Base-by-base conservation (phyloP, 1,140 invertebrate genomes). In the Mylabris phalerata region DNA sequence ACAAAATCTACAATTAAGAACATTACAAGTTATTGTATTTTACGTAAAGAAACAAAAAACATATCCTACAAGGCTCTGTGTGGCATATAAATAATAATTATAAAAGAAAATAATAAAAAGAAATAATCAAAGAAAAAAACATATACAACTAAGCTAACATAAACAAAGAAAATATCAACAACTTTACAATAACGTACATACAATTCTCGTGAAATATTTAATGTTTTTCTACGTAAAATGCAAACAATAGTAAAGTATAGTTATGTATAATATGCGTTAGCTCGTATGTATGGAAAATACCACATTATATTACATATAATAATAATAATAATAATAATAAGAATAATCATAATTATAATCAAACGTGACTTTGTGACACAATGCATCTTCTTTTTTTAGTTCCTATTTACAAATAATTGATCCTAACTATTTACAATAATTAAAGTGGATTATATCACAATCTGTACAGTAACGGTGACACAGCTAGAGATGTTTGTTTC, bases 1-100 rank as follows among this genome's bases (percentile, higher is more conserved):
- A 73, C 72, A 72, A 71, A 32, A 71, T 73, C 72, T 73, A 73
- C 72, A 73, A 72, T 72, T 72, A 73, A 73, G 71, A 73, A 72
- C 71, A 72, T 71, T 73, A 73, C 69, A 71, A 69, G 67, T 71
- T 65, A 69, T 69, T 66, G 69, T 62, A 68, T 67, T 70, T 67
- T 71, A 68, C 66, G 67, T 66, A 69, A 72, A 67, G 64, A 67
- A 73, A 71, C 64, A 66, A 67, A 60, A 69, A 71, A 67, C 65
- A 62, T 66, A 52, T 48, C 60, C 60, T 70, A 68, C 61, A 69
- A 69, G 65, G 66, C 61, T 69, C 49, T 60, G 59, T 68, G 59
- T 32, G 32, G 32, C 32, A 61, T 67, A 67, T 71, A 71, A 65
- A 69, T 67, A 67, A 63, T 64, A 65, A 64, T 63, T 52, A 65